A percentile compares a stretch with the other conserved stretches of the same genome.
phyloP scores from a whole-genome alignment of 2,888 invertebrate genomes.

The Noctua pronuba region DNA sequence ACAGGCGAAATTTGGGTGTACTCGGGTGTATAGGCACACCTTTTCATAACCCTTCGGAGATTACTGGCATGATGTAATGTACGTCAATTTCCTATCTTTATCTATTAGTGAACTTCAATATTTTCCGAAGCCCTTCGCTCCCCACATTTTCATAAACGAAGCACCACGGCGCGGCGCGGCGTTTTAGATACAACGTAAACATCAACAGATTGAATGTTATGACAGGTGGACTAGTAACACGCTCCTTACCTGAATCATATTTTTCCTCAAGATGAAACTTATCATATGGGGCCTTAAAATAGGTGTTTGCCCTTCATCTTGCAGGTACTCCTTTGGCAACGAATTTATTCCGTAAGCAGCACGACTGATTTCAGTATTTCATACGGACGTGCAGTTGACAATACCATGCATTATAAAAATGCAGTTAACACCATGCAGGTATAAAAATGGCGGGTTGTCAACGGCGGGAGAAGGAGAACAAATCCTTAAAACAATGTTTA shows the following conservation, averaged over 20 bases:
- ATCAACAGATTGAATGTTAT: constrained; percentile 43
- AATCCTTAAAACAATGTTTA: background rate
- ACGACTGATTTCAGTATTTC: background rate
- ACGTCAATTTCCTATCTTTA: background rate
- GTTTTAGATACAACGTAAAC: constrained; percentile 46
- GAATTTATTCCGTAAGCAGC: background rate
- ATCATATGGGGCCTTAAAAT: constrained; percentile 18
- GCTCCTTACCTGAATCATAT: constrained; percentile 30
- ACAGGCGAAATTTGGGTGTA: background rate
- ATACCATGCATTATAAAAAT: background rate
- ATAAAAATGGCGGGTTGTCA: background rate
- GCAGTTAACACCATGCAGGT: background rate
- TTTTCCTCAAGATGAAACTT: constrained; percentile 36
- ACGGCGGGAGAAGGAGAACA: background rate
- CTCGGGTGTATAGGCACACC: background rate
- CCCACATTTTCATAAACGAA: constrained; percentile 39
- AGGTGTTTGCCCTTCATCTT: constrained; percentile 16
- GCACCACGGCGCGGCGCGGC: background rate
- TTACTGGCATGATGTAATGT: background rate
- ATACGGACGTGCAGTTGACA: background rate
- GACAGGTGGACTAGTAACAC: constrained; percentile 37
- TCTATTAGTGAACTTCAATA: constrained; percentile 10
- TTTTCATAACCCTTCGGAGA: background rate
- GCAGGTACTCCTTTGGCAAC: background rate
- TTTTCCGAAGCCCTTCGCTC: constrained; percentile 22